Conservation (phyloP, 2,113 vertebrate species). For the Oceanodroma tethys region DNA sequence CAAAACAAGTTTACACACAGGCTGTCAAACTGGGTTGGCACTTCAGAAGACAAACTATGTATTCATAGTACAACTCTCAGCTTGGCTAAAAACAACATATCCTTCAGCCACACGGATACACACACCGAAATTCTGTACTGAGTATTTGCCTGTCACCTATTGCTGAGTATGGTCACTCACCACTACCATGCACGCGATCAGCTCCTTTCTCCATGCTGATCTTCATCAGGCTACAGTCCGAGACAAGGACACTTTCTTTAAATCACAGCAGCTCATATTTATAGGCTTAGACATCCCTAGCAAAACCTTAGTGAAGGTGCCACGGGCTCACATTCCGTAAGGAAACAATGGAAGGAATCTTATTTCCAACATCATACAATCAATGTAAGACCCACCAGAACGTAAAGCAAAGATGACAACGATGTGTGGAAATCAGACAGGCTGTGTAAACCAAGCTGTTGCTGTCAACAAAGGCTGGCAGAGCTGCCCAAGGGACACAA, state of each 20-base stretch:
- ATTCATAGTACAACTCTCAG: not conserved
- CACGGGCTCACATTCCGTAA: not conserved
- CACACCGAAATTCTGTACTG: rapidly evolving
- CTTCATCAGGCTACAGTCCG: not conserved
- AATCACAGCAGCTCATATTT: not conserved
- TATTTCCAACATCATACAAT: not conserved
- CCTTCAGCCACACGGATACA: not conserved
- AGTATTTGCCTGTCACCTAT: not conserved
- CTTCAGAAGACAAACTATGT: not conserved
- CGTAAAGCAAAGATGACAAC: not conserved
- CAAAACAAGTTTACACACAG: not conserved
- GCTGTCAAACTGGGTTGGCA: not conserved
- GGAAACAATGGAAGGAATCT: not conserved
- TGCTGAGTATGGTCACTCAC: not conserved
- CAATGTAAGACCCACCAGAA: not conserved
- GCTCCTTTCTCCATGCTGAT: not conserved
- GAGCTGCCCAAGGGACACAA: not conserved
- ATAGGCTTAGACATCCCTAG: rapidly evolving
- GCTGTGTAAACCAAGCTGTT: not conserved
- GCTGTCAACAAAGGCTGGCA: not conserved
- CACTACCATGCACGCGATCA: not conserved
- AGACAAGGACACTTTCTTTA: not conserved
- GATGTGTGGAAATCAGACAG: not conserved
- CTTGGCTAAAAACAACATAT: not conserved
- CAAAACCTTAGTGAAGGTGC: not conserved